Base-by-base conservation (phyloP, 2,797 vertebrate genomes). In the Australoheros facetus region DNA sequence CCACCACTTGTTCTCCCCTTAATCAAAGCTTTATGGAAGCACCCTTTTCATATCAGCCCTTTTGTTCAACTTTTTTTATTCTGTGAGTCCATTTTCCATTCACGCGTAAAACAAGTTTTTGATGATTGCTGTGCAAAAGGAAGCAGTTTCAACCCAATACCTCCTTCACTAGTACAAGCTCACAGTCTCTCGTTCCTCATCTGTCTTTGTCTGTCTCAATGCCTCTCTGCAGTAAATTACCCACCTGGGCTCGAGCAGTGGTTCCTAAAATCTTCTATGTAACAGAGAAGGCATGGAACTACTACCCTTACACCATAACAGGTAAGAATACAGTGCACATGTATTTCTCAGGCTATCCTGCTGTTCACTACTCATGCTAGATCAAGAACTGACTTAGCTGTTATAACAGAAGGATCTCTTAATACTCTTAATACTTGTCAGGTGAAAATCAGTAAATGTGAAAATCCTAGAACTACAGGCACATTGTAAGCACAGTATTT, bases 201-300 rank as follows among this genome's bases (percentile, higher is more conserved):
- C 54, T 60, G 10, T 81, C 7, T 84, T 32, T 81, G 42, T 85
- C 45, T 80, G 17, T 85, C 30, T 85, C 57, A 12, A 55, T 76
- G 57, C 91, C 66, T 86, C 62, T 60, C 70, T 80, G 72, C 94
- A 99, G 98, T 96, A 99, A 99, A 92, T 95, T 99, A 84, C 98
- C 98, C 78, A 98, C 95, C 88, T 99, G 98, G 98, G 98, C 98
- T 81, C 96, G 97, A 92, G 98, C 97, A 77, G 98, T 99, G 80
- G 97, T 99, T 87, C 98, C 97, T 51, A 98, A 97, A 93, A 99
- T 99, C 94, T 99, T 99, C 95, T 99, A 99, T 0, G 96, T 99
- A 82, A 99, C 98, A 2, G 97, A 99, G 92, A 99, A 99, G 90
- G 98, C 98, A 1, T 99, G 98, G 97, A 99, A 99, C 95, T 99